These are phyloP conservation scores for Rhodophaea formosa DNA, from an alignment of 2,888 invertebrate genomes.

Conservation along the genomic window DNA sequence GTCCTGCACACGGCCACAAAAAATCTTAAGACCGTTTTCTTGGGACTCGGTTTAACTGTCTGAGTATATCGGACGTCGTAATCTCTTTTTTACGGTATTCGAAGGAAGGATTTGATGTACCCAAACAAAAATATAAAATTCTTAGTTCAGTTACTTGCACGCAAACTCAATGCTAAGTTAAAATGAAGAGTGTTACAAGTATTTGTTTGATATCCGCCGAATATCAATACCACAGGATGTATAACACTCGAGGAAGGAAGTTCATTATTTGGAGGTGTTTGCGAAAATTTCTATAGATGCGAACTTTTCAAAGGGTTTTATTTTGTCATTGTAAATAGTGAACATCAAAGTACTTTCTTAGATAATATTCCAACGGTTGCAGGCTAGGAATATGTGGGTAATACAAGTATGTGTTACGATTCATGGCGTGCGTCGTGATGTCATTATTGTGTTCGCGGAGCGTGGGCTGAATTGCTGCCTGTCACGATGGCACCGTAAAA, in stretches of 20 bases:
- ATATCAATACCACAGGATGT: slow-evolving; percentile 27
- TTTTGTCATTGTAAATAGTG: not conserved
- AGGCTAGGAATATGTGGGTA: slow-evolving; percentile 1
- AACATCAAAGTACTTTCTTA: not conserved
- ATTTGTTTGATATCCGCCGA: slow-evolving; percentile 21
- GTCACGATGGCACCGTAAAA: slow-evolving; percentile 12
- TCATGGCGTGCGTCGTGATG: slow-evolving; percentile 6
- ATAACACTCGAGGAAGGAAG: slow-evolving; percentile 35
- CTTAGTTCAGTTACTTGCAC: slow-evolving; percentile 38
- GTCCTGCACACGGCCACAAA: slow-evolving; percentile 27
- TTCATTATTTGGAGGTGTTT: slow-evolving; percentile 30
- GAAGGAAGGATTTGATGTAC: slow-evolving; percentile 22
- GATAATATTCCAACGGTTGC: not conserved
- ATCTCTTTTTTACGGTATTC: slow-evolving; percentile 47
- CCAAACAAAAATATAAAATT: slow-evolving; percentile 37
- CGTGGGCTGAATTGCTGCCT: slow-evolving; percentile 8
- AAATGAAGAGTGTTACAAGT: slow-evolving; percentile 21
- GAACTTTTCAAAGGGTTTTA: not conserved
- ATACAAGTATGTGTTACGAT: slow-evolving; percentile 11
- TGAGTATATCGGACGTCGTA: slow-evolving; percentile 35
- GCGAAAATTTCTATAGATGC: slow-evolving; percentile 13
- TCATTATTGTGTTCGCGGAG: slow-evolving; percentile 13
- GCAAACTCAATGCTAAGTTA: slow-evolving; percentile 17
- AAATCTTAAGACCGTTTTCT: slow-evolving; percentile 44
- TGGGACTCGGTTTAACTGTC: slow-evolving; percentile 31